Conservation (phyloP, 1,140 invertebrate genomes). For the Aethina tumida region DNA sequence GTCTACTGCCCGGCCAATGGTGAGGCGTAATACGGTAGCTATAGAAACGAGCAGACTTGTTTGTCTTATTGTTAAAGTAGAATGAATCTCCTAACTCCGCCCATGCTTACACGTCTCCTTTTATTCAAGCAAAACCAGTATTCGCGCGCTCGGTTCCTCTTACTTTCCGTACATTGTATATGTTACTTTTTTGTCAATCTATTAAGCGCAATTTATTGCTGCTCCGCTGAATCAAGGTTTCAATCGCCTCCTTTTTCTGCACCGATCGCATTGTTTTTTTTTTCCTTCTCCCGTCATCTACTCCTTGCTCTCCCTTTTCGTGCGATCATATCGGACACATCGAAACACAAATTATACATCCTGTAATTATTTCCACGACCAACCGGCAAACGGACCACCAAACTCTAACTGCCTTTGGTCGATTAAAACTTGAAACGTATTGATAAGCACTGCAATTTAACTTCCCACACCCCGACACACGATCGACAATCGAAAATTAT, state of each 20-base stretch:
- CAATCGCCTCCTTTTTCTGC: slow-evolving; percentile 5
- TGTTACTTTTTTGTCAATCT: slow-evolving; percentile 17
- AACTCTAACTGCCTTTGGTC: too few species aligned
- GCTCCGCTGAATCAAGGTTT: slow-evolving; percentile 10
- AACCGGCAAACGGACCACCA: too few species aligned
- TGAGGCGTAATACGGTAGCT: slow-evolving; percentile 30
- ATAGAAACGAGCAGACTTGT: slow-evolving; percentile 30
- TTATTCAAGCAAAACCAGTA: slow-evolving; percentile 11
- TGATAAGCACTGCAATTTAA: too few species aligned
- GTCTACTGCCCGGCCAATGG: slow-evolving; percentile 21
- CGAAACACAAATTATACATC: too few species aligned
- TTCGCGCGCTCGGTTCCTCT: slow-evolving; percentile 15
- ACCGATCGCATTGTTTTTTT: slow-evolving; percentile 7
- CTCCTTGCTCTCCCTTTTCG: background rate
- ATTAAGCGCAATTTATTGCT: slow-evolving; percentile 16
- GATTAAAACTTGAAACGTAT: too few species aligned
- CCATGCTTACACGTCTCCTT: slow-evolving; percentile 26
- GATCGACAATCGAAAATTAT: too few species aligned
- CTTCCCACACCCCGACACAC: too few species aligned
- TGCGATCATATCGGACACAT: too few species aligned
- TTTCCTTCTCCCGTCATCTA: slow-evolving; percentile 4
- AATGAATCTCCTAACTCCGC: slow-evolving; percentile 20
- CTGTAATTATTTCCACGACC: too few species aligned
- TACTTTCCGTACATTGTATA: slow-evolving; percentile 17
- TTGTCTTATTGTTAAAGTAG: slow-evolving; percentile 31